Evolutionary conservation across 2,888 invertebrate species (phyloP).

Genomic region (Erpobdella octoculata): DNA sequence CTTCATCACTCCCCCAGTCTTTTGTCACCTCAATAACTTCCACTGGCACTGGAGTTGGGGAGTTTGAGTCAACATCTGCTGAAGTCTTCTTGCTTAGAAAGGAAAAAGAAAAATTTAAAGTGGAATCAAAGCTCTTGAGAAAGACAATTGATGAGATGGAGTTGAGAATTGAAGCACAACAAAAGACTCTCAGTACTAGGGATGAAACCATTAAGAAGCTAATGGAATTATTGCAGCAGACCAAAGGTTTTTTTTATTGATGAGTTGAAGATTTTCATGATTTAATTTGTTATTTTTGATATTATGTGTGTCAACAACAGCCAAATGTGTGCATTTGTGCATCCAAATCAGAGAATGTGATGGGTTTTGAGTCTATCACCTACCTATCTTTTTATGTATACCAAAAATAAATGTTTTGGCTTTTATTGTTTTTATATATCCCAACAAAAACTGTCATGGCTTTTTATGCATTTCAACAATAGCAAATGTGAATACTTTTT

Average conservation of each 20-base stretch:
- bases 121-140: slow-evolving; percentile 35
- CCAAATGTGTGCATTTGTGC: too few species aligned
- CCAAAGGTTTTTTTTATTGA: neutral
- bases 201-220: slow-evolving; percentile 97
- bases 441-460: too few species aligned
- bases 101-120: slow-evolving; percentile 85
- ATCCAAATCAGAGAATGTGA: too few species aligned
- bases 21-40: neutral
- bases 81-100: slow-evolving; percentile 62
- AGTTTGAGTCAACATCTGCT: neutral
- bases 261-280: too few species aligned
- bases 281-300: too few species aligned
- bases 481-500: too few species aligned
- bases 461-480: too few species aligned
- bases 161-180: slow-evolving; percentile 90
- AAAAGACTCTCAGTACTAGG: slow-evolving; percentile 87
- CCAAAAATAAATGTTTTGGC: too few species aligned
- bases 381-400: too few species aligned
- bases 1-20: neutral
- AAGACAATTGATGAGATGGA: slow-evolving; percentile 59
- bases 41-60: neutral
- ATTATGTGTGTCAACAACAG: too few species aligned
- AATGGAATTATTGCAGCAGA: slow-evolving; percentile 73
- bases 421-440: too few species aligned
- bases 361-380: too few species aligned